A percentile compares a stretch with the other conserved stretches of the same genome.
Conservation (phyloP, 2,113 vertebrate genomes). For the Poeciliopsis occidentalis region DNA sequence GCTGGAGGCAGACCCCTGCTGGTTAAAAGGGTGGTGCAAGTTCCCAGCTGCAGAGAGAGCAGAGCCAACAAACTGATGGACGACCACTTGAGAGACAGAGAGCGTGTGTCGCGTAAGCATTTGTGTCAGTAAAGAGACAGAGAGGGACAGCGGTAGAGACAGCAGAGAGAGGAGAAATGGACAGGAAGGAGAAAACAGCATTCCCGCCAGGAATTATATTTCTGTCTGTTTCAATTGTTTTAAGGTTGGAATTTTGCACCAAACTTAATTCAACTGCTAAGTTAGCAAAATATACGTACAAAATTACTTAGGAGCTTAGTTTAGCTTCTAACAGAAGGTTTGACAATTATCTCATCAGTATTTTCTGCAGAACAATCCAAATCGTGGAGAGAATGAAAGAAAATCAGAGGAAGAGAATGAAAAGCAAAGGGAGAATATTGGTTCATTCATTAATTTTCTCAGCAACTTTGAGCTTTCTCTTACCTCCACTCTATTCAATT, state of each 20-base stretch:
- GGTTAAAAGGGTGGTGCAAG: conserved; percentile 85
- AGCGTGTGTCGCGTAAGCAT: conserved; percentile 46
- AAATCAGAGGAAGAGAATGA: conserved; percentile 21
- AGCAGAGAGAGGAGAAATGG: conserved; percentile 34
- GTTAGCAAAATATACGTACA: not conserved
- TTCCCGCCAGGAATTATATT: conserved; percentile 42
- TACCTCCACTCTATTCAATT: not conserved
- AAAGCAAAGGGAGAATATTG: not conserved
- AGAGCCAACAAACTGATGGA: conserved; percentile 76
- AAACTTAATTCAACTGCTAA: not conserved
- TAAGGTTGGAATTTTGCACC: not conserved
- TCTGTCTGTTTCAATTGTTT: not conserved
- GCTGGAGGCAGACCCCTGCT: conserved; percentile 84
- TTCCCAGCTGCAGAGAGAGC: conserved; percentile 84
- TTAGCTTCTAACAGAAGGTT: not conserved
- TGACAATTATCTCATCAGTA: not conserved
- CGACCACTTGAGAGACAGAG: conserved; percentile 54
- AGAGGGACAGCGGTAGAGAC: conserved; percentile 21
- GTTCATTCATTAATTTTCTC: not conserved
- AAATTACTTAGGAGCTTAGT: not conserved
- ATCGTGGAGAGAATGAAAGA: conserved; percentile 40
- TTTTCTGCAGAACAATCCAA: conserved; percentile 1
- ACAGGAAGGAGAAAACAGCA: conserved; percentile 17
- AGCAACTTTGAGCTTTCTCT: conserved; percentile 4
- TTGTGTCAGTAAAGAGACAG: conserved; percentile 48